Base-by-base conservation (phyloP, 2,888 invertebrate genomes). In the Drosophila paucipuncta region DNA sequence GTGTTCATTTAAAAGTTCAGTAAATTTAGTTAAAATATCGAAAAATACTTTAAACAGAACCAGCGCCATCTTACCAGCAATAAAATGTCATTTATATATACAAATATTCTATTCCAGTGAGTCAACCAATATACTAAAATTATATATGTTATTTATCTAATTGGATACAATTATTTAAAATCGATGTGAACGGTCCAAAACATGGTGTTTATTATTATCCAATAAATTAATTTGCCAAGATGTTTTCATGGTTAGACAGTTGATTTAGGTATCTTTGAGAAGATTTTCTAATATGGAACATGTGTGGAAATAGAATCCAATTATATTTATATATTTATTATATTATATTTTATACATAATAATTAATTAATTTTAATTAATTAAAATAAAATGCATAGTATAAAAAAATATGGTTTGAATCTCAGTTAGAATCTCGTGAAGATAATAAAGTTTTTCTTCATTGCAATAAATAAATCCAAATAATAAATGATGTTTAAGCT, bases 341-440 rank as follows among this genome's bases (percentile, higher is more conserved):
- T 22, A 22, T 22, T 22, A 22, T 22, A 22, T 22, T 47, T 4
- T 13, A 16, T 22, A 7, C 13, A 22, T 7, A 47, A 22, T 4
- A 47, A 16, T 2, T 3, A 6, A 3, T 13, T 13, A 13, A 22
- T 47, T 22, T 13, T 47, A 22, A 7, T 7, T 47, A 16, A 43
- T 4, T 16, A 16, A 7, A 25, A 25, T 43, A 11, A 22, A 43
- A 43, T 22, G 2, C 2, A n/a, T 1, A 2, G 1, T 10, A 41
- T n/a, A 4, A 1, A n/a, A 9, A n/a, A 4, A 4, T 4, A 22
- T 22, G 1, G 2, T 1, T 13, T 13, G 0, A 11, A 6, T 7
- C 2, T 22, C 6, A 18, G 33, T 35, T 35, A 1, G 11, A 11
- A 33, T 4, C 11, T 35, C 35, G 1, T 1, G 1, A 43, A 22